Evolutionary conservation across 2,888 invertebrate genomes (phyloP), one percentile per base, ranked within the genome.

Genomic region (Drosophila algonquin): DNA sequence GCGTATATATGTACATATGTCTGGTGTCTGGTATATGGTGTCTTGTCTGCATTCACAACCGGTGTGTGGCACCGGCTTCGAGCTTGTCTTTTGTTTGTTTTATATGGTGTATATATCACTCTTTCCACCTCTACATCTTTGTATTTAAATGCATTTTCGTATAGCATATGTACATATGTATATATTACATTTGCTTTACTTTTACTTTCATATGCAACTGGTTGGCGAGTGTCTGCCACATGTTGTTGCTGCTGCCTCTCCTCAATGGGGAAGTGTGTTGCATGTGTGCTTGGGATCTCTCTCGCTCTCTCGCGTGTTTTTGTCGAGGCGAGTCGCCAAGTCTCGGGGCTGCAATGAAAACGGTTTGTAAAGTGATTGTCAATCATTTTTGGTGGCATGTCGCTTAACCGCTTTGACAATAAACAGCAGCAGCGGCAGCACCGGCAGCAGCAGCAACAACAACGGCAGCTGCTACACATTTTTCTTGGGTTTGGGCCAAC

Each of bases 191-290:
- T 87, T 87, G 88, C 76, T 87, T 79, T 80, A 87, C 86, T 87
- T 87, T 87, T 87, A 87, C 86, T 87, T 87, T 87, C 89, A 87
- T 87, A 67, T 87, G 86, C 89, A 89, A 87, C 86, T 85, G 87
- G 83, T 84, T 84, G 84, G 61, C 50, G 77, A 45, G 71, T 55
- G 63, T 40, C 40, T 40, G 40, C 14, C 40, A 40, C 40, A 40
- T n/a, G 40, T 40, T 40, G 40, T n/a, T 40, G 35, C 4, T 35
- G 35, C 60, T 63, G 65, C 73, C 78, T 9, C 32, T 9, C 14
- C 40, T 40, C 73, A 85, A 85, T 73, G 85, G 85, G 86, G 82
- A 82, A 82, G 82, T 61, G 63, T n/a, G 51, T 44, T 72, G 54
- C 55, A 44, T 24, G 40, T 18, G 73, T 69, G 76, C 68, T 79